Conservation (phyloP, 2,888 invertebrate species). For the Macaria liturata region DNA sequence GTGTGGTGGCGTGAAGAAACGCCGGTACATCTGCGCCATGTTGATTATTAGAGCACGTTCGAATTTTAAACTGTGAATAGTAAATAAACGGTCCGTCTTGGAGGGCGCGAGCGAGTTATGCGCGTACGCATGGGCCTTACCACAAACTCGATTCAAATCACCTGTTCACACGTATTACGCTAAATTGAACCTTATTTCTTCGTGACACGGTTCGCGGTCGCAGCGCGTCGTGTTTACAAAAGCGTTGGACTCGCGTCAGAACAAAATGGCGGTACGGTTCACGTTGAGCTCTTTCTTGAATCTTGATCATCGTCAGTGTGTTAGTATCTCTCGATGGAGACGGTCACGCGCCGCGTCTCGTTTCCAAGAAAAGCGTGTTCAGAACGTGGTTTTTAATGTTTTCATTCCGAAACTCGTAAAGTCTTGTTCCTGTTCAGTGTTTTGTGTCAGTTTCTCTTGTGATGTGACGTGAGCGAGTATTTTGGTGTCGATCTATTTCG, state of each 20-base stretch:
- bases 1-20: constrained; percentile 46
- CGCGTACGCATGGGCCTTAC: constrained; percentile 56
- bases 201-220: constrained; percentile 1
- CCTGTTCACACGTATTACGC: too few species aligned
- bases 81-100: constrained; percentile 74
- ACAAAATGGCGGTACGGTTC: too few species aligned
- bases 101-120: constrained; percentile 55
- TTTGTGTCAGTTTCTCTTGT: constrained; percentile 45
- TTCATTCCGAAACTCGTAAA: constrained; percentile 38
- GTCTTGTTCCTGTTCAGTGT: constrained; percentile 45
- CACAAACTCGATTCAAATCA: too few species aligned
- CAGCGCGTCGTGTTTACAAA: not conserved
- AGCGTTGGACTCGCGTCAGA: too few species aligned
- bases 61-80: constrained; percentile 76
- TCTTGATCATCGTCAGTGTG: constrained; percentile 57
- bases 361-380: constrained; percentile 49
- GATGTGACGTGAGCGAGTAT: constrained; percentile 63
- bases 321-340: constrained; percentile 70
- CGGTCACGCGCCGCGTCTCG: constrained; percentile 62
- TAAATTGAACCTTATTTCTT: too few species aligned
- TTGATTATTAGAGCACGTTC: constrained; percentile 74
- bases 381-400: constrained; percentile 45
- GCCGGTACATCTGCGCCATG: constrained; percentile 57
- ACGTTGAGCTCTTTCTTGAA: too few species aligned
- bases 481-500: constrained; percentile 71